Evolutionary conservation across 2,113 vertebrate species (phyloP).

Genomic region (Callithrix jacchus): DNA sequence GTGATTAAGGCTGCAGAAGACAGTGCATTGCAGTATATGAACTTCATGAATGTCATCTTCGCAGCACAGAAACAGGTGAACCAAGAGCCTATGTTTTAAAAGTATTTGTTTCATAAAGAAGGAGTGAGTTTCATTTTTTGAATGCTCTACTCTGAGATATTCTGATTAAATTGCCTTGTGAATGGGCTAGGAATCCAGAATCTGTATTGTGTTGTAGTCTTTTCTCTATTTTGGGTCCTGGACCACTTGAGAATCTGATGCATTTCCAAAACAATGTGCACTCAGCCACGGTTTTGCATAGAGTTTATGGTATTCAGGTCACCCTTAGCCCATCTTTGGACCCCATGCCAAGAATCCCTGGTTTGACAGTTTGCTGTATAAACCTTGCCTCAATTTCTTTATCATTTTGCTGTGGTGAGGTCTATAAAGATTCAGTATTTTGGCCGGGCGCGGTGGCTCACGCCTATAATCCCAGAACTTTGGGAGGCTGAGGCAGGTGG

Average conservation of each 20-base stretch:
- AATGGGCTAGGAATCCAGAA: background rate
- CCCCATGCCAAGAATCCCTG: background rate
- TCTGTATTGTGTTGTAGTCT: background rate
- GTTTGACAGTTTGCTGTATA: too few relatives aligned
- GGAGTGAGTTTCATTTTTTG: background rate
- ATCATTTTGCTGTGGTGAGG: background rate
- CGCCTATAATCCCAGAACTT: too few relatives aligned
- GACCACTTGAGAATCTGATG: background rate
- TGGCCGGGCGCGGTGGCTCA: background rate
- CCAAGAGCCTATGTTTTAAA: background rate
- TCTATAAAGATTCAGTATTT: background rate
- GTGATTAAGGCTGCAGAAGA: constrained; percentile 97
- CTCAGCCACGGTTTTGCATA: background rate
- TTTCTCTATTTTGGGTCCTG: background rate
- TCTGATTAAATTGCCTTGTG: background rate
- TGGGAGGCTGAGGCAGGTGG: too few relatives aligned
- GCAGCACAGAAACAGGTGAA: constrained; percentile 97
- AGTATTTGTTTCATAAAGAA: background rate
- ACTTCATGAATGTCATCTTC: constrained; percentile 99
- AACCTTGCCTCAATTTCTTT: background rate
- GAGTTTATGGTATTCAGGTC: background rate
- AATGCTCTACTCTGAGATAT: background rate
- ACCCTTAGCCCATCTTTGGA: background rate
- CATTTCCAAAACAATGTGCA: background rate
- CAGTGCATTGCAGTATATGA: constrained; percentile 96